Conservation (phyloP, 2,113 vertebrate genomes). For the Hydropotes inermis region DNA sequence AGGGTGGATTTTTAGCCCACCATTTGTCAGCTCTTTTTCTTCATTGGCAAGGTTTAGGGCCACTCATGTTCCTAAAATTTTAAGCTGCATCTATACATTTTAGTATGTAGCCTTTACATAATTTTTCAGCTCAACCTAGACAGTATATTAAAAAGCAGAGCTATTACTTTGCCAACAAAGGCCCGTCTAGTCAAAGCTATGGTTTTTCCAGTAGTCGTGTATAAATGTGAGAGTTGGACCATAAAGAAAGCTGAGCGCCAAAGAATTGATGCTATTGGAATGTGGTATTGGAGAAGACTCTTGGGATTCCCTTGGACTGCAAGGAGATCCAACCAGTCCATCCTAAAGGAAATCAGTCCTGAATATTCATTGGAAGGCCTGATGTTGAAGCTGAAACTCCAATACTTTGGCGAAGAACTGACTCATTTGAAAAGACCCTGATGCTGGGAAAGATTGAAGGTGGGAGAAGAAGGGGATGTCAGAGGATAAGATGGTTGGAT, state of each 20-base stretch:
- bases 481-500: not conserved
- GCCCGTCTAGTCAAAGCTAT: not conserved
- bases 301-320: not conserved
- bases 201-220: not conserved
- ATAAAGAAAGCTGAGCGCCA: fast-evolving
- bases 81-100: not conserved
- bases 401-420: not conserved
- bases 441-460: not conserved
- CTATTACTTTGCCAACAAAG: not conserved
- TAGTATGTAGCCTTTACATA: not conserved
- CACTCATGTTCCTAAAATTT: not conserved
- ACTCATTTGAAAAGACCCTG: not conserved
- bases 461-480: fast-evolving
- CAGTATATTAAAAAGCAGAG: not conserved
- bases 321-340: not conserved
- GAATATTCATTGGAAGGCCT: fast-evolving
- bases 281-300: not conserved
- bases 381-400: not conserved
- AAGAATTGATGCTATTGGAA: not conserved
- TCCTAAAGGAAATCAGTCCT: fast-evolving
- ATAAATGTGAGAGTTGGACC: not conserved
- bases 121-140: not conserved
- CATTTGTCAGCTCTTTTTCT: not conserved
- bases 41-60: not conserved
- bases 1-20: too few relatives aligned